Conservation (phyloP, 2,113 vertebrate genomes). For the Sylvietta virens region DNA sequence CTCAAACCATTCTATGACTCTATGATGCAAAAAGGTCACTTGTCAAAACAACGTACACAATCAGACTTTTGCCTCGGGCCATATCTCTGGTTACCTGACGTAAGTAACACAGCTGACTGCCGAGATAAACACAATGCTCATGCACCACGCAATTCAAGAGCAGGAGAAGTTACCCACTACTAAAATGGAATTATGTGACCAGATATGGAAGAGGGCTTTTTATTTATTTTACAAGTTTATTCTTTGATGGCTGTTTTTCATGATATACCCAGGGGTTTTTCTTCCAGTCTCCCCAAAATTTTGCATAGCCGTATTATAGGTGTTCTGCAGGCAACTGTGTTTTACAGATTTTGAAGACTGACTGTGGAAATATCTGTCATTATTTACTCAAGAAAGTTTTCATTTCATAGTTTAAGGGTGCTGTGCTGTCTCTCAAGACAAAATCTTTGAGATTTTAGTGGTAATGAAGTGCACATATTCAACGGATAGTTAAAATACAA, state of each 20-base stretch:
- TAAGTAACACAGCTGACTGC: background rate
- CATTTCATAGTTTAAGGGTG: background rate
- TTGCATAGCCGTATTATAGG: background rate
- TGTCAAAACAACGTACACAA: background rate
- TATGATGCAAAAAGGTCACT: background rate
- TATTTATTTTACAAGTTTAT: background rate
- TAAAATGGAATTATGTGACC: background rate
- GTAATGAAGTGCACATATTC: background rate
- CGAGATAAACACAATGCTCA: background rate
- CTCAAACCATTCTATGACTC: too few relatives aligned
- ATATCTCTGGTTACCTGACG: background rate
- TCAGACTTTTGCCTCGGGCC: background rate
- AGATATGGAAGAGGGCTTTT: background rate
- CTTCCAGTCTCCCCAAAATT: background rate
- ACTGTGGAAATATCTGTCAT: background rate
- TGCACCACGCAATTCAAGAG: background rate
- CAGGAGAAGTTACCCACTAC: background rate
- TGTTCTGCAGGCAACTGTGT: background rate
- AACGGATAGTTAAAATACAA: background rate
- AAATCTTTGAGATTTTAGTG: background rate
- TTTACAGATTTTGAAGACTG: background rate
- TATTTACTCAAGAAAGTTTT: background rate
- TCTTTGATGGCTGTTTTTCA: background rate
- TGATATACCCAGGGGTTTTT: background rate
- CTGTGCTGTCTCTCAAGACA: background rate